Conservation (phyloP, 1,140 invertebrate species). For the Hormaphis cornu region DNA sequence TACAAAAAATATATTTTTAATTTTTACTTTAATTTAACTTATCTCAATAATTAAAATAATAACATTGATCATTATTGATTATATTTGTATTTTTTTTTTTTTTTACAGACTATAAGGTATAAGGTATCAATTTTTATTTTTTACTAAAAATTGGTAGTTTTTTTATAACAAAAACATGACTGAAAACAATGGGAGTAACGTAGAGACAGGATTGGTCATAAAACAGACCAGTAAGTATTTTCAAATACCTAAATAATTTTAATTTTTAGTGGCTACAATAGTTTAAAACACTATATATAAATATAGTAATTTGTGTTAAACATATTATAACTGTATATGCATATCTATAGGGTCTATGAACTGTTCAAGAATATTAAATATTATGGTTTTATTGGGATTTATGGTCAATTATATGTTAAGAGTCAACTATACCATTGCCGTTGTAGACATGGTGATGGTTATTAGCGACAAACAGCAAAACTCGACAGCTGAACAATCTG, state of each 20-base stretch:
- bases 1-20: too few species aligned
- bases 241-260: not conserved
- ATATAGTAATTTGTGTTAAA: not conserved
- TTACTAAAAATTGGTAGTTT: not conserved
- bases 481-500: not conserved
- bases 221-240: not conserved
- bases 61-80: not conserved
- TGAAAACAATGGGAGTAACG: not conserved
- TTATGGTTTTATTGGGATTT: constrained; percentile 75
- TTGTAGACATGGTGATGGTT: constrained; percentile 79
- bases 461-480: not conserved
- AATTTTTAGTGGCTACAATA: not conserved
- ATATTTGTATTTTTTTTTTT: too few species aligned
- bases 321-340: not conserved
- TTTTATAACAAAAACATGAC: not conserved
- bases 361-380: constrained; percentile 68
- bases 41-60: too few species aligned
- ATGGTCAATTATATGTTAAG: constrained; percentile 81
- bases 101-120: too few species aligned
- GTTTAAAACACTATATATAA: not conserved
- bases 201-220: not conserved
- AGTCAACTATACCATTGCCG: constrained; percentile 80
- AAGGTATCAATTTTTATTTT: not conserved
- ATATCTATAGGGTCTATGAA: constrained; percentile 57
- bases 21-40: too few species aligned